Conservation (phyloP, 2,797 vertebrate species). For the Manis javanica region DNA sequence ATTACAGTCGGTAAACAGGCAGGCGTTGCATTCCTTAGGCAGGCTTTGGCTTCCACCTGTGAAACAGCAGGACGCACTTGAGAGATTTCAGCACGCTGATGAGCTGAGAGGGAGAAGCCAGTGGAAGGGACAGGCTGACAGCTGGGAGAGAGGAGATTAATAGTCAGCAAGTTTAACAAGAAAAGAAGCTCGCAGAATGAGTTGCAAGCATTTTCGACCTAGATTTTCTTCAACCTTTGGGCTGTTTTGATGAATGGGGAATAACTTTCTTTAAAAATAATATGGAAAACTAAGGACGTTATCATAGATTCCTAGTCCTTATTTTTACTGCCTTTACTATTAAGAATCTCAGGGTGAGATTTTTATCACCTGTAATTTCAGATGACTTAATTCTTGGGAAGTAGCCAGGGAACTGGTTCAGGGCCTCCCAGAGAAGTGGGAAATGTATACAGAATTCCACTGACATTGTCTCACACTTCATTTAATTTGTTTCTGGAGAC, state of each 20-base stretch:
- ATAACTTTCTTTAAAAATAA: conserved; percentile 31
- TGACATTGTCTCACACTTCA: not conserved
- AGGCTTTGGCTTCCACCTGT: not conserved
- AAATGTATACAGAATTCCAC: not conserved
- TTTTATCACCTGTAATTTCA: conserved; percentile 44
- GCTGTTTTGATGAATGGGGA: conserved; percentile 29
- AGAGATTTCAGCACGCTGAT: not conserved
- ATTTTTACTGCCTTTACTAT: not conserved
- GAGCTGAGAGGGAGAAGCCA: not conserved
- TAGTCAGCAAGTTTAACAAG: not conserved
- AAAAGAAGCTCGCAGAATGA: not conserved
- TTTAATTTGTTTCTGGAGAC: not conserved
- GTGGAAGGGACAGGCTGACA: too few species aligned
- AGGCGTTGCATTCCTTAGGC: not conserved
- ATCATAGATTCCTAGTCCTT: not conserved
- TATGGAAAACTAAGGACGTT: not conserved
- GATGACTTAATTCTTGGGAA: conserved; percentile 27
- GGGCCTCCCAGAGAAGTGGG: not conserved
- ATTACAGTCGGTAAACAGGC: not conserved
- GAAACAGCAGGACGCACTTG: not conserved
- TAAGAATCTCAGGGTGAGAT: not conserved
- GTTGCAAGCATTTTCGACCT: not conserved
- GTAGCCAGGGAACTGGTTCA: not conserved
- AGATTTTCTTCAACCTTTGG: conserved; percentile 15
- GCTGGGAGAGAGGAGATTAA: not conserved